phyloP scores from a whole-genome alignment of 2,113 vertebrate genomes.

The Paratilapia polleni region DNA sequence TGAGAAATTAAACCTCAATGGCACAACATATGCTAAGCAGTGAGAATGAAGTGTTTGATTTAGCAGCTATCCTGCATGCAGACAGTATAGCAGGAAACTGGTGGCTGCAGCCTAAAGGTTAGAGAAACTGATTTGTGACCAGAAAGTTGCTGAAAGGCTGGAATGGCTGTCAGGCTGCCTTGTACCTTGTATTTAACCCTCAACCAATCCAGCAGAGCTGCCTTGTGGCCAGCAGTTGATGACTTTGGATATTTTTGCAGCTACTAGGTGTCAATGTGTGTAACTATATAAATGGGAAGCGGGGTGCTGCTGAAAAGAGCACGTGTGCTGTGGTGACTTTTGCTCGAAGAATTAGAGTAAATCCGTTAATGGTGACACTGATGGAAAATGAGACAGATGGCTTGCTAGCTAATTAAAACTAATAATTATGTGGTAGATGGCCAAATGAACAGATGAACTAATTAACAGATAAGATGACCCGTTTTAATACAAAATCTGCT shows the following conservation, averaged over 20 bases:
- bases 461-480: background rate
- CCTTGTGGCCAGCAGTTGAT: slow-evolving; percentile 48
- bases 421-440: background rate
- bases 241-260: slow-evolving; percentile 60
- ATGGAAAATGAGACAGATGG: background rate
- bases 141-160: slow-evolving; percentile 46
- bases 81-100: slow-evolving; percentile 25
- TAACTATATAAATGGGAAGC: slow-evolving; percentile 41
- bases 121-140: slow-evolving; percentile 41
- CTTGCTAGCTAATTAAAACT: background rate
- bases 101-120: slow-evolving; percentile 24
- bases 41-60: slow-evolving; percentile 51
- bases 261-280: slow-evolving; percentile 68
- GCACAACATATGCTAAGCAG: slow-evolving; percentile 45
- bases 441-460: background rate
- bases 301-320: slow-evolving; percentile 38
- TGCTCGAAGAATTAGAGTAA: slow-evolving; percentile 5
- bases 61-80: slow-evolving; percentile 30
- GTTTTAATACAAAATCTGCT: background rate
- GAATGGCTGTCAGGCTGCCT: slow-evolving; percentile 14
- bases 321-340: background rate
- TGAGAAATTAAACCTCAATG: slow-evolving; percentile 41
- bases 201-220: slow-evolving; percentile 9
- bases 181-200: slow-evolving; percentile 16
- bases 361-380: background rate